Conservation (phyloP, 2,113 vertebrate species). For the Pandion haliaetus region DNA sequence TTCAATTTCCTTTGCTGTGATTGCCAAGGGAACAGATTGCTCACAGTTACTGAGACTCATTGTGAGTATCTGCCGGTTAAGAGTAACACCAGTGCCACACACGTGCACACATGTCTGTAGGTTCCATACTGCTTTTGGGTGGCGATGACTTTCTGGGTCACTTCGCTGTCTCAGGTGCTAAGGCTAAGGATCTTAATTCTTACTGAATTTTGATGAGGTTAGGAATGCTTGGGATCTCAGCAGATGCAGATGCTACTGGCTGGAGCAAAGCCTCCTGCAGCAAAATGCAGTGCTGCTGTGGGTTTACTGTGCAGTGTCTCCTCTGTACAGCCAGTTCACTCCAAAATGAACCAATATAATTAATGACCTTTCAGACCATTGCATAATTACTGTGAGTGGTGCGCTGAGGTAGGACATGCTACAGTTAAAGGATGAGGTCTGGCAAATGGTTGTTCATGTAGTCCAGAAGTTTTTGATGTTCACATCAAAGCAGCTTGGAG, state of each 20-base stretch:
- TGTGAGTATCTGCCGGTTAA: background rate
- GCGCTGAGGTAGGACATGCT: background rate
- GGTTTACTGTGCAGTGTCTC: background rate
- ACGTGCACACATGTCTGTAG: rapidly evolving
- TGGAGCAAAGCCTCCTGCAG: background rate
- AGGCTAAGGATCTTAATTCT: background rate
- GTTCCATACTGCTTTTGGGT: background rate
- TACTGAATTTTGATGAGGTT: rapidly evolving
- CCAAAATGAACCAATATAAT: background rate
- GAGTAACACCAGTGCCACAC: background rate
- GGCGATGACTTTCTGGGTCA: background rate
- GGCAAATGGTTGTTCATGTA: background rate
- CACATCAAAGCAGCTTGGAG: slow-evolving; percentile 7
- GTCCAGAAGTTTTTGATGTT: slow-evolving; percentile 2
- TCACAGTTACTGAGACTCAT: background rate
- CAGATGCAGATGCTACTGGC: background rate
- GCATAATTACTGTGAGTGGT: background rate
- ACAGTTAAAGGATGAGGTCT: background rate
- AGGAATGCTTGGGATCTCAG: background rate
- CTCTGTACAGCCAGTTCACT: background rate
- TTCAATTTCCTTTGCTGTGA: background rate
- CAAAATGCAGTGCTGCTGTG: rapidly evolving
- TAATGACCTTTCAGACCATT: background rate
- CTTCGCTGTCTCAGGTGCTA: background rate
- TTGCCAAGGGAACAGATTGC: background rate